A percentile compares a stretch with the other conserved stretches of the same genome.
Conservation (phyloP, 2,888 invertebrate genomes). For the Chrysina gloriosa region DNA sequence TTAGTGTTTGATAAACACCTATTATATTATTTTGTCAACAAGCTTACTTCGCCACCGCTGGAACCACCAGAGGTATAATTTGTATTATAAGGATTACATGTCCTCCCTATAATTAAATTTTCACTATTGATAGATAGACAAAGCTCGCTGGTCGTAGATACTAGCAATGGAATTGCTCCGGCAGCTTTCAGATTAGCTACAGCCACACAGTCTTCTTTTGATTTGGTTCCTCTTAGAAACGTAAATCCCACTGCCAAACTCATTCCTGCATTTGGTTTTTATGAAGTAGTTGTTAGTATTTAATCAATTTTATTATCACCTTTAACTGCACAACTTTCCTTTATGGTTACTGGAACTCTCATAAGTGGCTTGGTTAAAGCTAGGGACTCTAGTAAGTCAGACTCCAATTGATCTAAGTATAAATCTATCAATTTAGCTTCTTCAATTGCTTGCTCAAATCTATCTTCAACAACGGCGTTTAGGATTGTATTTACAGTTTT, state of each 20-base stretch:
- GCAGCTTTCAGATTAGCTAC: constrained; percentile 67
- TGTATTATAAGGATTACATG: constrained; percentile 74
- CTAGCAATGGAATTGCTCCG: constrained; percentile 72
- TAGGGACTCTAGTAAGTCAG: constrained; percentile 31
- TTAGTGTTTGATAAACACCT: neutral
- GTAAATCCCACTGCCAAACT: constrained; percentile 59
- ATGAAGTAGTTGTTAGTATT: neutral
- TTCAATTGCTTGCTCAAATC: constrained; percentile 78
- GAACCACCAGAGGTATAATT: constrained; percentile 72
- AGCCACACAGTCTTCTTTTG: constrained; percentile 67
- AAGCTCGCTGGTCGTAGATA: constrained; percentile 75
- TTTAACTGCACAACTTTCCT: constrained; percentile 81
- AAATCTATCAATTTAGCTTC: constrained; percentile 80
- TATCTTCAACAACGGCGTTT: constrained; percentile 85
- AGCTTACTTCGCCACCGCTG: constrained; percentile 70
- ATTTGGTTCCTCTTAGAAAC: constrained; percentile 58
- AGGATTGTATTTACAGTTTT: constrained; percentile 80
- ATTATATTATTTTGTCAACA: neutral
- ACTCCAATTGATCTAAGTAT: constrained; percentile 64
- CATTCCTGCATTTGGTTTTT: constrained; percentile 55
- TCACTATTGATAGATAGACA: constrained; percentile 72
- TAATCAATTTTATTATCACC: constrained; percentile 65
- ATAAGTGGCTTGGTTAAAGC: constrained; percentile 73
- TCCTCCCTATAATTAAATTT: constrained; percentile 72
- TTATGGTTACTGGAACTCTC: constrained; percentile 85